These are phyloP conservation scores for Nowickia ferox DNA, from an alignment of 2,888 invertebrate species.

Conservation along the genomic window DNA sequence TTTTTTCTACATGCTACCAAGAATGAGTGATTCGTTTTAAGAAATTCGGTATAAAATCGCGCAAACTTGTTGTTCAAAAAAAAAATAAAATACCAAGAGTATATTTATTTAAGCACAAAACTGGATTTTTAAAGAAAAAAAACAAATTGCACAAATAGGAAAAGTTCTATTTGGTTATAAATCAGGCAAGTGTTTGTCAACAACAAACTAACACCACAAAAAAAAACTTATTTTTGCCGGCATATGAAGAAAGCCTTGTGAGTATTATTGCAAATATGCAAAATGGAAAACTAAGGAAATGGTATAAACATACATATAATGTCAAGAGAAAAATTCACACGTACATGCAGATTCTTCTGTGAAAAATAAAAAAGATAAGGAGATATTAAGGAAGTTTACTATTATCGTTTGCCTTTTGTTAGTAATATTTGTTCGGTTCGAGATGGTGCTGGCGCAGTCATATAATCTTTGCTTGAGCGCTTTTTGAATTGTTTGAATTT, in stretches of 20 bases:
- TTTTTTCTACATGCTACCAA: conserved; percentile 6
- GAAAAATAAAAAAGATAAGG: conserved; percentile 22
- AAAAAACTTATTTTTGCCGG: not conserved
- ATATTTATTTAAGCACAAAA: not conserved
- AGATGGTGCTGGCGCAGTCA: not conserved
- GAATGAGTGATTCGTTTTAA: conserved; percentile 1
- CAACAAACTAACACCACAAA: not conserved
- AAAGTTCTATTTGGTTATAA: conserved; percentile 34
- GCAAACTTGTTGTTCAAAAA: not conserved
- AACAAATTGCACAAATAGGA: conserved; percentile 47
- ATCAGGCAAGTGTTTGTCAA: conserved; percentile 41
- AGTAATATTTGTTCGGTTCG: not conserved
- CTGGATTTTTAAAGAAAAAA: not conserved
- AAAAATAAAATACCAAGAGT: not conserved
- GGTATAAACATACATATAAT: not conserved
- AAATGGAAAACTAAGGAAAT: not conserved
- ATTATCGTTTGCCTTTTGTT: not conserved
- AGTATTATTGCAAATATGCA: not conserved
- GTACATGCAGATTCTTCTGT: conserved; percentile 10
- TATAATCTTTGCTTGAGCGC: not conserved
- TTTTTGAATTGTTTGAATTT: not conserved
- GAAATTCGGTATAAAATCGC: conserved; percentile 18
- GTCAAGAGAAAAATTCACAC: not conserved
- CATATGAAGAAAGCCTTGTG: not conserved
- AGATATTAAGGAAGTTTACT: conserved; percentile 25